These are phyloP conservation scores for Nyctibius bracteatus DNA, from an alignment of 2,113 vertebrate genomes.

Conservation along the genomic window DNA sequence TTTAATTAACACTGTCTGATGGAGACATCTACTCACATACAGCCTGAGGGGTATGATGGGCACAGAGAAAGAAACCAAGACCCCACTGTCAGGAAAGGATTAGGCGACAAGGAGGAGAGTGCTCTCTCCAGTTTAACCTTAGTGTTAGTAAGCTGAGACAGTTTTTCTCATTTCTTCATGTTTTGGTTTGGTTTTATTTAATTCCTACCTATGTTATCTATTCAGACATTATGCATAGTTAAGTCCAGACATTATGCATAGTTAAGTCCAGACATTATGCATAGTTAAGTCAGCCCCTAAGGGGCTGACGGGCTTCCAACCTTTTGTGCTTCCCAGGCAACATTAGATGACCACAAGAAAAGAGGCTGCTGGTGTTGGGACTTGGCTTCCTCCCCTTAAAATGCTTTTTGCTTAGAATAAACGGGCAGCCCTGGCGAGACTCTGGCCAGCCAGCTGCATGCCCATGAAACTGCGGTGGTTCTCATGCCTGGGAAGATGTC, in stretches of 20 bases:
- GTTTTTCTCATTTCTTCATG: neutral
- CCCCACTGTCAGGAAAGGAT: neutral
- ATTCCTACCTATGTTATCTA: neutral
- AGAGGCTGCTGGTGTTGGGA: neutral
- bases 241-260: no score
- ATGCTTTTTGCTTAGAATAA: neutral
- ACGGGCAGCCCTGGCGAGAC: neutral
- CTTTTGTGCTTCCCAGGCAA: neutral
- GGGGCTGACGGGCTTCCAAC: fast-evolving
- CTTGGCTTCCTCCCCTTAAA: neutral
- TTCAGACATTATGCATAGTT: no score
- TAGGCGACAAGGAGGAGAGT: neutral
- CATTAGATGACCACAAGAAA: neutral
- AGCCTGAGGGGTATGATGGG: neutral
- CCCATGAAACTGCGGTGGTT: neutral
- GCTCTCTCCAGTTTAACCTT: neutral
- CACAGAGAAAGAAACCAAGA: neutral
- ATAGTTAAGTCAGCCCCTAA: no score
- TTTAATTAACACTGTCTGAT: neutral
- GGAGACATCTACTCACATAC: neutral
- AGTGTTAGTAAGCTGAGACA: neutral
- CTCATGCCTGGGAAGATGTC: neutral
- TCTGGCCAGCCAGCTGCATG: neutral
- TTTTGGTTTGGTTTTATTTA: neutral
- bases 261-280: no score